phyloP scores from a whole-genome alignment of 2,113 vertebrate genomes.

The Oxygymnocypris stewartii region DNA sequence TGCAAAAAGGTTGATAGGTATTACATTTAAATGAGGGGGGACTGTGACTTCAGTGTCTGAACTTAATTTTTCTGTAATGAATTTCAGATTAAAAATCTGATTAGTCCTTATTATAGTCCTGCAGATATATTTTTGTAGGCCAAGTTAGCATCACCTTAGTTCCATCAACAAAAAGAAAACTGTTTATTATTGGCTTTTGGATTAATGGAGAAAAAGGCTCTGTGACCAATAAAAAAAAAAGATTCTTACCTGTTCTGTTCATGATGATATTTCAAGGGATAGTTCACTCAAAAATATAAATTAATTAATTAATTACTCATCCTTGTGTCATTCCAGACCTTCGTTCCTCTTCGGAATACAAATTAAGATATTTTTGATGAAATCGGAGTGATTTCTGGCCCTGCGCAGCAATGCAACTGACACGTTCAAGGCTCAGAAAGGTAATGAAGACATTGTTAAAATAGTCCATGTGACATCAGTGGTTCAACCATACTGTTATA shows the following conservation, averaged over 20 bases:
- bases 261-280: not conserved
- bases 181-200: not conserved
- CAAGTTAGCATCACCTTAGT: not conserved
- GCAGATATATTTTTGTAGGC: not conserved
- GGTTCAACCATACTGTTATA: too few relatives aligned
- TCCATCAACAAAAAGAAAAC: not conserved
- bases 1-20: not conserved
- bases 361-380: too few relatives aligned
- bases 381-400: too few relatives aligned
- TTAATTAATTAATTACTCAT: too few relatives aligned
- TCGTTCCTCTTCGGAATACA: too few relatives aligned
- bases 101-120: too few relatives aligned
- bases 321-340: too few relatives aligned
- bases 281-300: too few relatives aligned
- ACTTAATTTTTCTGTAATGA: not conserved
- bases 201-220: not conserved
- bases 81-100: not conserved
- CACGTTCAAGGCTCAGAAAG: too few relatives aligned
- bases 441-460: too few relatives aligned
- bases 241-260: not conserved
- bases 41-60: not conserved
- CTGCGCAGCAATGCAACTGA: too few relatives aligned
- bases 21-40: not conserved
- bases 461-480: too few relatives aligned
- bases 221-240: not conserved